Percentiles rank a stretch among this genome's conserved stretches.
phyloP scores from a whole-genome alignment of 2,888 invertebrate genomes.

The Trileptium ribeirensis region DNA sequence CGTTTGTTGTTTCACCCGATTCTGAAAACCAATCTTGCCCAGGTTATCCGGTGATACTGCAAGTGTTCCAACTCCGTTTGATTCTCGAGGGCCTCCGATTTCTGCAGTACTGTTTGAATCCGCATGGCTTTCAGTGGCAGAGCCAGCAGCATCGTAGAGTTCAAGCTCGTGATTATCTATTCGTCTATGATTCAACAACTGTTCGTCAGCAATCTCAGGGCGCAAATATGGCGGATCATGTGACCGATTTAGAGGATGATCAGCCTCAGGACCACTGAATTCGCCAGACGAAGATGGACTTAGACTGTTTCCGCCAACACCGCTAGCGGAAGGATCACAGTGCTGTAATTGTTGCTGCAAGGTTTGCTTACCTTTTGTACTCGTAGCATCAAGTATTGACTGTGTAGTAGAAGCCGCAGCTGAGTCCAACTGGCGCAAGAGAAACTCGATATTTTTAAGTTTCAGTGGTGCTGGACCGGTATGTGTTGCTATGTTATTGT shows the following conservation, averaged over 20 bases:
- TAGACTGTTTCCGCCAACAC: not conserved
- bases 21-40: too few relatives aligned
- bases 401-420: not conserved
- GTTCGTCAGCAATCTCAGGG: too few relatives aligned
- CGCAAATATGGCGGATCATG: not conserved
- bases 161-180: not conserved
- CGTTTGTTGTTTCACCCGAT: too few relatives aligned
- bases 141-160: not conserved
- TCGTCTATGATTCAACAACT: too few relatives aligned
- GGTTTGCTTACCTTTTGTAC: not conserved
- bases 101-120: too few relatives aligned
- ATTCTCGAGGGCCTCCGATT: too few relatives aligned
- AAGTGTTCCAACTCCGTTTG: too few relatives aligned
- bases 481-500: too few relatives aligned
- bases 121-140: slow-evolving; percentile 23
- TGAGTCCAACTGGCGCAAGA: slow-evolving; percentile 37
- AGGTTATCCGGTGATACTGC: too few relatives aligned
- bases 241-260: not conserved
- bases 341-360: too few relatives aligned
- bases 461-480: slow-evolving; percentile 40
- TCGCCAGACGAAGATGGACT: not conserved
- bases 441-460: slow-evolving; percentile 42
- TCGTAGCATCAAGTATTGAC: not conserved
- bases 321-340: too few relatives aligned
- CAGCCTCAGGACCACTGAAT: not conserved